Base-by-base conservation (phyloP, 1,140 invertebrate species). In the Drosophila tropicalis region DNA sequence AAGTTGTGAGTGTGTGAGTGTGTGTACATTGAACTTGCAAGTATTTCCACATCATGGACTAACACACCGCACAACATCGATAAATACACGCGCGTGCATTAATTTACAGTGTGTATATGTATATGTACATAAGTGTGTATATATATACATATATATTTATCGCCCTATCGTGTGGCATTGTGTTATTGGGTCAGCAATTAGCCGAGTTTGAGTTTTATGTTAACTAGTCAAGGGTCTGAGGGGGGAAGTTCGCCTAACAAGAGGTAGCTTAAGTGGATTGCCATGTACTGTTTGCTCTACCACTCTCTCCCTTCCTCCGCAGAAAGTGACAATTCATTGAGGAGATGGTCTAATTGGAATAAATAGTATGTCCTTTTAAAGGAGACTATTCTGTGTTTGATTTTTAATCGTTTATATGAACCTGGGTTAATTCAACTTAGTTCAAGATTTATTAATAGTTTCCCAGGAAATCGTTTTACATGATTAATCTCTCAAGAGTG, bases 161-260 rank as follows among this genome's bases (percentile, higher is more conserved):
- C 72, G 54, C 22, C 36, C 72, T 72, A 65, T 63, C 70, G 82
- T 86, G 77, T 81, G 83, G 57, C 75, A 72, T 67, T 67, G 56
- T 83, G 72, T 72, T 86, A 87, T 79, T 86, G 82, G 82, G 83
- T 79, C 83, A 87, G 64, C 79, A 86, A 87, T 86, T 87, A 86
- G 83, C 44, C 44, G 9, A 57, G 56, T 5, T 36, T 32, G 57
- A 62, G 19, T 51, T 70, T 22, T 51, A 19, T 51, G 7, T 51
- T 51, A 51, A 51, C 44, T 51, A 51, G 34, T 9, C 34, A 36
- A 36, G 34, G 34, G 7, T 36, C 29, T 5, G 29, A 5, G 34
- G 34, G 17, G 44, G 44, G 44, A 15, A 47, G 44, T 29, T 29
- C 29, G 29, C 5, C 44, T 5, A 47, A 47, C 44, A 19, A 47